Base-by-base conservation (phyloP, 2,113 vertebrate species). In the Oryzias celebensis region DNA sequence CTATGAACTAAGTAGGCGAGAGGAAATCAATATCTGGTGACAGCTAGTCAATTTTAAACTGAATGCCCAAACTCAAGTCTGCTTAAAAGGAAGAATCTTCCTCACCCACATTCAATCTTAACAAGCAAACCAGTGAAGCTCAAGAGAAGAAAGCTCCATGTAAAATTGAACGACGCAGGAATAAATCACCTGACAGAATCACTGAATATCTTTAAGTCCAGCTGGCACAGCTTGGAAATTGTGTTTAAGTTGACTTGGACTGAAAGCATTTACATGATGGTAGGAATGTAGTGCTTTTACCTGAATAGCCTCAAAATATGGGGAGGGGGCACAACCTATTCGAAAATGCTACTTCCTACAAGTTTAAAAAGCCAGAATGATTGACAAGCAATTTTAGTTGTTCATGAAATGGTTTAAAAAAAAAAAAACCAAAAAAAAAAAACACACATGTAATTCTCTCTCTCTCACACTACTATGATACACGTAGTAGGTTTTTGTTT, bases 11-110 rank as follows among this genome's bases (percentile, higher is more conserved):
- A 83, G 77, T 79, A 85, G 80, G 78, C 42, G 22, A 79, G 84
- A 82, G 73, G 72, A 87, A 86, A 85, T 89, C 84, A 84, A 86
- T 87, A 82, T 77, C 61, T 81, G 76, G 69, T 81, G 85, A 85
- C 77, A 82, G 85, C 55, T 82, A 86, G 82, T 89, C 84, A 87
- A 87, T 89, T 79, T 84, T 31, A 48, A 57, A 84, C 81, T 84
- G 76, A 78, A 81, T 77, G 74, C 68, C 61, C 77, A 67, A 81
- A 85, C 77, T 84, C 78, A 50, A 50, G 78, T 83, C 77, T 62
- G 58, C 69, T 82, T 85, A 65, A 85, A 80, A 77, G 70, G 75
- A 83, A 41, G 22, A 73, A 78, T 85, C 69, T 81, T 81, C 71
- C 58, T 45, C 51, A 68, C 62, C 69, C 61, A 84, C 70, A 81